Conservation (phyloP, 2,797 vertebrate species). For the Paedocypris micromegethes region DNA sequence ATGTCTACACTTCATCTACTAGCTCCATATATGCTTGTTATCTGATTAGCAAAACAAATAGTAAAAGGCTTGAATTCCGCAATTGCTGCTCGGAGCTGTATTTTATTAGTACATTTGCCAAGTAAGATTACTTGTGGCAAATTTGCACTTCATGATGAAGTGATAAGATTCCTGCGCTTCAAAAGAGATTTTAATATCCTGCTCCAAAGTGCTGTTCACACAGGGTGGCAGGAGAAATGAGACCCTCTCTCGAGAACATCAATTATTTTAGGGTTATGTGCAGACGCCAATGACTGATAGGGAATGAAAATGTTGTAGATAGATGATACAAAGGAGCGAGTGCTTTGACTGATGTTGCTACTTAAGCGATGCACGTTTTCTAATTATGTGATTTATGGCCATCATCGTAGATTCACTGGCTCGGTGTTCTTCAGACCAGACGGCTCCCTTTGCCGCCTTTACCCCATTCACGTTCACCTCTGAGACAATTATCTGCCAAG, state of each 20-base stretch:
- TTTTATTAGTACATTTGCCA: not conserved
- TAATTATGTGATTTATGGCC: conserved; percentile 74
- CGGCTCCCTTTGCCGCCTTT: conserved; percentile 45
- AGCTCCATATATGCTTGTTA: not conserved
- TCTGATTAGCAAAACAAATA: not conserved
- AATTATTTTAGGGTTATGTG: conserved; percentile 64
- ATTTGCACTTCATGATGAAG: not conserved
- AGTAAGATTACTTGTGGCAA: not conserved
- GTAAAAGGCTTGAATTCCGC: too few relatives aligned
- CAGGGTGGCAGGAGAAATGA: conserved; percentile 55
- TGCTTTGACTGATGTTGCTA: conserved; percentile 68
- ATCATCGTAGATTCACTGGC: conserved; percentile 59
- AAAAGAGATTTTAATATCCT: conserved; percentile 27
- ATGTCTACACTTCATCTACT: too few relatives aligned
- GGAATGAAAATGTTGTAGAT: conserved; percentile 63
- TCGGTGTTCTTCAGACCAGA: conserved; percentile 42
- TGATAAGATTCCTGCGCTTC: conserved; percentile 9
- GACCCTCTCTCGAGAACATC: conserved; percentile 57
- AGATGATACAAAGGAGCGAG: conserved; percentile 63
- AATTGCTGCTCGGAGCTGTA: too few relatives aligned
- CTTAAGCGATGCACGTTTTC: conserved; percentile 62
- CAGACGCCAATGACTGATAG: conserved; percentile 61
- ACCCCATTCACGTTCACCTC: conserved; percentile 44
- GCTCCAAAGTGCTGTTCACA: conserved; percentile 42
- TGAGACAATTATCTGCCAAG: conserved; percentile 53